These are phyloP conservation scores for Bombus cullumanus DNA, from an alignment of 1,140 invertebrate species.

Conservation along the genomic window DNA sequence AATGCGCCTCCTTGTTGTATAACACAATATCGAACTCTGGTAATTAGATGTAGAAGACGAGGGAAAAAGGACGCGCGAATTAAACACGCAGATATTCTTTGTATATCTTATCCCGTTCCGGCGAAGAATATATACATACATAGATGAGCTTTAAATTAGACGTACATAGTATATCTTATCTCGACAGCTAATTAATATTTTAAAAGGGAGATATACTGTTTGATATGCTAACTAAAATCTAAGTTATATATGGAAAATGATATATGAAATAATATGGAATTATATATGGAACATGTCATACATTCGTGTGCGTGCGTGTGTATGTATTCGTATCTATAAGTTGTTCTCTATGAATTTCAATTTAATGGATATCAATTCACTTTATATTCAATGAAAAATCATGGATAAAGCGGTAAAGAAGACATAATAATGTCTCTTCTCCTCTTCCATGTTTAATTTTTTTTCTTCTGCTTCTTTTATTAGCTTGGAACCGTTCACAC, in stretches of 20 bases:
- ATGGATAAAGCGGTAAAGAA: background rate
- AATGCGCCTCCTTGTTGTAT: background rate
- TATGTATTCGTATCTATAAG: no score
- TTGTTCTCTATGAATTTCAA: no score
- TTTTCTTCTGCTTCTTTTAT: background rate
- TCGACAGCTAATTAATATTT: background rate
- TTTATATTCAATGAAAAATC: background rate
- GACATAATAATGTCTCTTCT: background rate
- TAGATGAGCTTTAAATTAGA: background rate
- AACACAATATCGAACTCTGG: background rate
- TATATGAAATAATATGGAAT: no score
- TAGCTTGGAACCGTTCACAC: conserved; percentile 14
- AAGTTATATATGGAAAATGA: background rate
- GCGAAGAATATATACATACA: background rate
- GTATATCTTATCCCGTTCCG: background rate
- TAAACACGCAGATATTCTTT: background rate
- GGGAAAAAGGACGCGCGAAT: background rate
- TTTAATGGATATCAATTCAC: background rate
- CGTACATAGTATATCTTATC: no score
- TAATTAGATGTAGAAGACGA: conserved; percentile 18
- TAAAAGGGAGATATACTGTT: background rate
- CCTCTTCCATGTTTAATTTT: background rate
- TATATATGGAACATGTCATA: no score
- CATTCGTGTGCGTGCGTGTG: no score
- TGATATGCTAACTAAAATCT: background rate